Evolutionary conservation across 2,888 invertebrate species (phyloP).

Genomic region (Drosophila kambysellisi): DNA sequence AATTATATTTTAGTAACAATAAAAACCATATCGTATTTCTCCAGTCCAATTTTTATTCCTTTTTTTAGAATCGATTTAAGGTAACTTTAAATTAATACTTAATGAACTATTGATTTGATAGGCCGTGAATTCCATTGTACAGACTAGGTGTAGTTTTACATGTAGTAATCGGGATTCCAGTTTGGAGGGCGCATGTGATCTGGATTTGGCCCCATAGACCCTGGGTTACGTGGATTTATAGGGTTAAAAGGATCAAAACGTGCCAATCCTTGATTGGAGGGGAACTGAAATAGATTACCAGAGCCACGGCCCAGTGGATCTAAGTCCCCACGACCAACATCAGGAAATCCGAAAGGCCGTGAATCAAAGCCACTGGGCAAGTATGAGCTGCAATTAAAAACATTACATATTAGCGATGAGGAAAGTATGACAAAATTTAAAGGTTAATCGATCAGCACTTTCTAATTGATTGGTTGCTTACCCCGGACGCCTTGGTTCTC

Average conservation of each 20-base stretch:
- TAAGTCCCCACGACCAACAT: slow-evolving; percentile 91
- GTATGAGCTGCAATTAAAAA: slow-evolving; percentile 42
- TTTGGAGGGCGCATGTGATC: slow-evolving; percentile 91
- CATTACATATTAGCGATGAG: neutral
- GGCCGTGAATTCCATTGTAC: neutral
- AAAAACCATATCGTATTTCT: slow-evolving; percentile 13
- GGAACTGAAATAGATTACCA: slow-evolving; percentile 78
- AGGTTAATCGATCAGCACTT: neutral
- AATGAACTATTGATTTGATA: slow-evolving; percentile 47
- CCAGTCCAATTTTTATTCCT: slow-evolving; percentile 4
- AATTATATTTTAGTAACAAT: slow-evolving; percentile 52
- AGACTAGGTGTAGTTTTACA: slow-evolving; percentile 63
- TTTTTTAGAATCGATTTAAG: slow-evolving; percentile 14
- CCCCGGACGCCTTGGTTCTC: slow-evolving; percentile 73
- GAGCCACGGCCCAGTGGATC: slow-evolving; percentile 89
- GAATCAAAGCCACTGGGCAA: slow-evolving; percentile 64
- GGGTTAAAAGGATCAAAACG: slow-evolving; percentile 94
- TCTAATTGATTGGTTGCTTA: slow-evolving; percentile 23
- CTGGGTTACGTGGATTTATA: slow-evolving; percentile 85
- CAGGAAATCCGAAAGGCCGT: slow-evolving; percentile 82
- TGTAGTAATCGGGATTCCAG: slow-evolving; percentile 81
- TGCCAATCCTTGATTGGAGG: slow-evolving; percentile 33
- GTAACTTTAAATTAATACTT: slow-evolving; percentile 7
- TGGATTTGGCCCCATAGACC: slow-evolving; percentile 86
- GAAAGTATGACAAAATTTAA: neutral